Evolutionary conservation across 2,888 invertebrate species (phyloP).

Genomic region (Dorcus parallelipipedus): DNA sequence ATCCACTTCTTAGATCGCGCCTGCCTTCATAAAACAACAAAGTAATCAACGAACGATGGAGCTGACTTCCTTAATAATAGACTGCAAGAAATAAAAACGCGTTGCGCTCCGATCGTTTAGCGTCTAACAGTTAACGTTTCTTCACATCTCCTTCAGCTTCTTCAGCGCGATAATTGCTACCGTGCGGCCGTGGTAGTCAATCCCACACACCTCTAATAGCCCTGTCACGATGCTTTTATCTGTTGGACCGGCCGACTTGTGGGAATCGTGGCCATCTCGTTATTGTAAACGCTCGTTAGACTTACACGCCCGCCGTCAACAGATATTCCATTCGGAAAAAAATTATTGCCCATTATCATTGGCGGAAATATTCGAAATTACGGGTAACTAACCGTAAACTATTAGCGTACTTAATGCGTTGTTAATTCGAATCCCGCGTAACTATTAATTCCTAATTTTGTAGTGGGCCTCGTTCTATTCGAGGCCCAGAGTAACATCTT

Average conservation of each 20-base stretch:
- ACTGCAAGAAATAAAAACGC: too few relatives aligned
- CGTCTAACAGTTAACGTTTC: too few relatives aligned
- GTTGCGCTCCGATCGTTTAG: too few relatives aligned
- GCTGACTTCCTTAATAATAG: too few relatives aligned
- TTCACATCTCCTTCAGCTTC: neutral
- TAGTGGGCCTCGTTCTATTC: too few relatives aligned
- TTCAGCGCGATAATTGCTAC: slow-evolving; percentile 9
- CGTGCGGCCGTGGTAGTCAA: slow-evolving; percentile 3
- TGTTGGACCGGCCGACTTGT: slow-evolving; percentile 11
- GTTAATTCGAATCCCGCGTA: too few relatives aligned
- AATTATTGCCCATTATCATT: slow-evolving; percentile 4
- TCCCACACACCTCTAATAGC: slow-evolving; percentile 21
- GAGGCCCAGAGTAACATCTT: too few relatives aligned
- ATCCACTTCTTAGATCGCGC: too few relatives aligned
- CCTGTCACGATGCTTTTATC: slow-evolving; percentile 26
- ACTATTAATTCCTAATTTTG: too few relatives aligned
- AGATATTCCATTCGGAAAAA: slow-evolving; percentile 7
- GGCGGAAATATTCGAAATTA: slow-evolving; percentile 14
- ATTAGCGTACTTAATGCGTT: too few relatives aligned
- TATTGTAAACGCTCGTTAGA: slow-evolving; percentile 22
- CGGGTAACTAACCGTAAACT: slow-evolving; percentile 2
- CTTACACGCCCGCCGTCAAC: slow-evolving; percentile 20
- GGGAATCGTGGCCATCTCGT: slow-evolving; percentile 13
- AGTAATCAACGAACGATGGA: too few relatives aligned
- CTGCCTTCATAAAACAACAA: too few relatives aligned